These are phyloP conservation scores for Cosmia trapezina DNA, from an alignment of 2,888 invertebrate genomes.

Conservation along the genomic window DNA sequence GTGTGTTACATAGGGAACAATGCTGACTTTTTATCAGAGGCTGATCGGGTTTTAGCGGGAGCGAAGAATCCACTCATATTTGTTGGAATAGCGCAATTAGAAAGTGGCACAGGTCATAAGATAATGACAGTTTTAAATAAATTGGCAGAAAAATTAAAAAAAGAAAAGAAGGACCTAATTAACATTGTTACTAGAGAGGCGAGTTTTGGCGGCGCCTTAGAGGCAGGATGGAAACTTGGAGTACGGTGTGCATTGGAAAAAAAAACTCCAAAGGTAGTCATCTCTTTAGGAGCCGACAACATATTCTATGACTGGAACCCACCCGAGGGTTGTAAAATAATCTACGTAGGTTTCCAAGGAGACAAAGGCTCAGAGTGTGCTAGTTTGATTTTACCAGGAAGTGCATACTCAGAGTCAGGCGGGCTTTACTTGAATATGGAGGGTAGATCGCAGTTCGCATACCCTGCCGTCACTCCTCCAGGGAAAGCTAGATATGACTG, in stretches of 20 bases:
- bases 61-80: conserved; percentile 83
- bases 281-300: conserved; percentile 98
- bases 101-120: conserved; percentile 60
- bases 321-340: conserved; percentile 94
- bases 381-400: conserved; percentile 97
- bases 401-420: conserved; percentile 99
- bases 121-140: conserved; percentile 72
- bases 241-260: conserved; percentile 88
- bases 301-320: conserved; percentile 94
- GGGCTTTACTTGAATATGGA: conserved; percentile 99
- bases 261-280: conserved; percentile 94
- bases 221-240: conserved; percentile 97
- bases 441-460: conserved; percentile 97
- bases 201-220: conserved; percentile 97
- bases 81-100: conserved; percentile 79
- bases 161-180: conserved; percentile 89
- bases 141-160: conserved; percentile 55
- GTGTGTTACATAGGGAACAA: conserved; percentile 77
- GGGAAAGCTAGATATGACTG: conserved; percentile 98
- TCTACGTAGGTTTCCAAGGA: conserved; percentile 98
- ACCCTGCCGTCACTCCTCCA: conserved; percentile 96
- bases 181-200: conserved; percentile 98
- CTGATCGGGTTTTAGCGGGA: conserved; percentile 57
- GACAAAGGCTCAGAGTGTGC: conserved; percentile 97
- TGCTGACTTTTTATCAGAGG: conserved; percentile 64